phyloP scores from a whole-genome alignment of 2,113 vertebrate genomes.

The Stomatorhinus ivindoensis region DNA sequence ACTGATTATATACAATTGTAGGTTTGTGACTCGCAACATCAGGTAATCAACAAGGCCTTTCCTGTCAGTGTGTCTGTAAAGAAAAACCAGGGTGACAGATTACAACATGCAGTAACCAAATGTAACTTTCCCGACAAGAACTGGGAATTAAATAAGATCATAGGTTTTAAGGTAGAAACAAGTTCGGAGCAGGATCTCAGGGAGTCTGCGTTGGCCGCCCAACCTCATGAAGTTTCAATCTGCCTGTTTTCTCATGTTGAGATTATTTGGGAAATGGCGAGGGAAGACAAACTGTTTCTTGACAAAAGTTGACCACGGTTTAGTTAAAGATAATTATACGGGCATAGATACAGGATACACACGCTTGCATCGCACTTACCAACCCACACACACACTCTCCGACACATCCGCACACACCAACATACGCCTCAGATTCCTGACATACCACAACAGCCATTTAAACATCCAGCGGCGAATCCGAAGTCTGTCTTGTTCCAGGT shows the following conservation, averaged over 20 bases:
- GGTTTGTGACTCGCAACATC: not conserved
- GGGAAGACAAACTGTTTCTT: not conserved
- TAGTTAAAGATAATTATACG: conserved; percentile 25
- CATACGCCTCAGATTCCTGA: conserved; percentile 57
- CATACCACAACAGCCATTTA: conserved; percentile 52
- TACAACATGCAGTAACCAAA: not conserved
- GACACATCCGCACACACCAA: conserved; percentile 34
- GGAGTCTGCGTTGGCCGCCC: not conserved
- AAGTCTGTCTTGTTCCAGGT: conserved; percentile 37
- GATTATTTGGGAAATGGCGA: not conserved
- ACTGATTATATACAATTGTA: not conserved
- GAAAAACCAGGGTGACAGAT: not conserved
- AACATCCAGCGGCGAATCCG: conserved; percentile 55
- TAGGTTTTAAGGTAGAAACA: not conserved
- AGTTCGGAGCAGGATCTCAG: not conserved
- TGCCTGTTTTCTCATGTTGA: not conserved
- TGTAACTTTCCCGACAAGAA: not conserved
- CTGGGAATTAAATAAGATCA: not conserved
- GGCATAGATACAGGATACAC: not conserved
- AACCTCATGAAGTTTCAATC: not conserved
- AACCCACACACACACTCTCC: conserved; percentile 27
- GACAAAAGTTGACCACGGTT: conserved; percentile 27
- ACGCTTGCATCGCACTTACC: not conserved
- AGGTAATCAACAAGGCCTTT: not conserved
- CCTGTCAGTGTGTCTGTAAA: not conserved